Base-by-base conservation (phyloP, 2,888 invertebrate genomes). In the Spatulosminthurus flaviceps region DNA sequence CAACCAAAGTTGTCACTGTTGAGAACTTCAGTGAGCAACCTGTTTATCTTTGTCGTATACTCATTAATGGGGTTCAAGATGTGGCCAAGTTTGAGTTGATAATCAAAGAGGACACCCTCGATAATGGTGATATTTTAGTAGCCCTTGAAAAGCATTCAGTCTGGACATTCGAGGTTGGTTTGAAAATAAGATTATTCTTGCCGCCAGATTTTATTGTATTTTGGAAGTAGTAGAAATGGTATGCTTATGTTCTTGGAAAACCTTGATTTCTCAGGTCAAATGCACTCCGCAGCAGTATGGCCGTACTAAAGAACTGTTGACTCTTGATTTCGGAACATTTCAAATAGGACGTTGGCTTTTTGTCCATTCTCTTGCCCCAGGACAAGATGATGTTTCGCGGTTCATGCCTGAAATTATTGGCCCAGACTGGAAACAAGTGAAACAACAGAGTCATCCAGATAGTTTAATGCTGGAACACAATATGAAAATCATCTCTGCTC, bases 261-360 rank as follows among this genome's bases (percentile, higher is more conserved):
- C 24, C 5, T 72, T 41, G 29, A 72, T 22, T 69, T 71, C 21
- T 13, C 42, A 77, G 77, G 88, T 92, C 76, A 87, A 87, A 79
- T 92, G 92, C 83, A 87, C 86, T 43, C 90, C 91, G 9, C 91
- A 89, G 87, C 91, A 90, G 86, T 88, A 91, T 78, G 93, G 93
- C 1, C 87, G 86, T 67, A 90, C 90, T 16, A 90, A 89, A 82
- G 93, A 93, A 88, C 87, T 90, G 51, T 87, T 92, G 72, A 87
- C 91, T 26, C 89, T 93, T 82, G 86, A 88, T 69, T 93, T 93
- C 86, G 89, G 88, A 86, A 89, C 89, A 34, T 92, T 92, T 86
- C 90, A 90, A 86, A 89, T 93, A 29, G 90, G 90, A 82, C 89
- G 92, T 82, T 88, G 88, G 77, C 88, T 93, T 83, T 88, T 89